phyloP scores from a whole-genome alignment of 2,113 vertebrate genomes.

The Oxygymnocypris stewartii region DNA sequence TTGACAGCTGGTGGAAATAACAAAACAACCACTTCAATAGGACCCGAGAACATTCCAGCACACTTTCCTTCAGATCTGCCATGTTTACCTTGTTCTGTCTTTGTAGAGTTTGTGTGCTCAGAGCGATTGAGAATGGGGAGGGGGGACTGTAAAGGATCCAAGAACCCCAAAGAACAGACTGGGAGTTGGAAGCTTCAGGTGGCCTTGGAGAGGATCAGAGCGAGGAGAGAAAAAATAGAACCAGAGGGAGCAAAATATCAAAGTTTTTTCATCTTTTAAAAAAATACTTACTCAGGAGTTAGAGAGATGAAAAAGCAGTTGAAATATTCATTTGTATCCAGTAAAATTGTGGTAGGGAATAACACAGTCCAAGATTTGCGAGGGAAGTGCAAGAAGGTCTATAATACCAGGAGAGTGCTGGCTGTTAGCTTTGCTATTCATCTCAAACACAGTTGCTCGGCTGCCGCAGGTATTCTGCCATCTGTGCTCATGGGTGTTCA shows the following conservation, averaged over 20 bases:
- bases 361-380: constrained; percentile 46
- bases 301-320: constrained; percentile 20
- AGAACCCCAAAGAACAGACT: constrained; percentile 41
- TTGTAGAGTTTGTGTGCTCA: constrained; percentile 46
- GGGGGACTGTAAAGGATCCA: constrained; percentile 20
- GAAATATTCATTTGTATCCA: constrained; percentile 57
- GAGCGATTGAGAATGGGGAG: constrained; percentile 17
- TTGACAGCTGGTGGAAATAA: constrained; percentile 48
- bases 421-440: background rate
- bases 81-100: constrained; percentile 49
- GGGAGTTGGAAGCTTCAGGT: constrained; percentile 35
- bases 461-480: background rate
- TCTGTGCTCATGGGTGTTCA: background rate
- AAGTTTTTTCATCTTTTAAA: constrained; percentile 37
- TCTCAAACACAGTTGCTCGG: background rate
- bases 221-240: constrained; percentile 23
- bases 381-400: constrained; percentile 26
- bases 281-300: constrained; percentile 26
- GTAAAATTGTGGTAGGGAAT: constrained; percentile 50
- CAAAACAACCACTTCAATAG: constrained; percentile 45
- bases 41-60: constrained; percentile 26
- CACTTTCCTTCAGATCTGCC: constrained; percentile 48
- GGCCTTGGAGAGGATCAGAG: constrained; percentile 44
- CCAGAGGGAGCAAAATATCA: constrained; percentile 46
- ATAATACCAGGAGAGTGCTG: constrained; percentile 21